Base-by-base conservation (phyloP, 30 jellyfish, hydroid and myxozoan genomes). In the Aurelia aurita region DNA sequence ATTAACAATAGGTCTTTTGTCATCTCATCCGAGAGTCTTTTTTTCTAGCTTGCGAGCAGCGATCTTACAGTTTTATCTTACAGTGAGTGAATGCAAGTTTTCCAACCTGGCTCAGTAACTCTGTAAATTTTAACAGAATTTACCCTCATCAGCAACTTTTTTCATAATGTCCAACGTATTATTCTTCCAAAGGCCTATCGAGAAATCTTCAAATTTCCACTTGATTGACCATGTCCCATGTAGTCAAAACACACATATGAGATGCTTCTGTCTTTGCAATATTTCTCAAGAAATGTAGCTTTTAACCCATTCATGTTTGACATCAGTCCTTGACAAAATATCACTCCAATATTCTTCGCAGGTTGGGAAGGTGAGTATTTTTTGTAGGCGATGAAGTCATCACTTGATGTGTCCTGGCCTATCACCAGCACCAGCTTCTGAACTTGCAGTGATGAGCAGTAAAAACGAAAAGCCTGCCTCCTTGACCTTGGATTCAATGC, bases 151-250 rank as follows among this genome's bases (percentile, higher is more conserved):
- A 7, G 97, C 87, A 14, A 89, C 69, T 18, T 89, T 74, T 22
- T 67, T 39, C 60, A 89, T 31, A 23, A 89, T 61, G 23, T 74
- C 91, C 70, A 89, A 12, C 6, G 94, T 66, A 74, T 89, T 89
- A 61, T 61, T 39, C 27, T 80, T 82, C 97, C 97, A 89, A 3
- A 70, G 64, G 14, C 90, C 79, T 49, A 89, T 46, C 10, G 90
- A 53, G 26, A 66, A 61, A 19, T 89, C 97, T 59, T 80, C 90
- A 66, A 82, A 57, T 43, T 69, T 15, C 97, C 97, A 59, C 87
- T 71, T 1, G 97, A 89, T 5, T 64, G n/a, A 20, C 88, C 94
- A 34, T 89, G 97, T 20, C 97, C 97, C 64, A 72, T 29, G 72
- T 89, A 89, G 63, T 89, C 97, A 82, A 80, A 89, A 22, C 94